Evolutionary conservation across 1,140 invertebrate species (phyloP).

Genomic region (Drosophila lowei): DNA sequence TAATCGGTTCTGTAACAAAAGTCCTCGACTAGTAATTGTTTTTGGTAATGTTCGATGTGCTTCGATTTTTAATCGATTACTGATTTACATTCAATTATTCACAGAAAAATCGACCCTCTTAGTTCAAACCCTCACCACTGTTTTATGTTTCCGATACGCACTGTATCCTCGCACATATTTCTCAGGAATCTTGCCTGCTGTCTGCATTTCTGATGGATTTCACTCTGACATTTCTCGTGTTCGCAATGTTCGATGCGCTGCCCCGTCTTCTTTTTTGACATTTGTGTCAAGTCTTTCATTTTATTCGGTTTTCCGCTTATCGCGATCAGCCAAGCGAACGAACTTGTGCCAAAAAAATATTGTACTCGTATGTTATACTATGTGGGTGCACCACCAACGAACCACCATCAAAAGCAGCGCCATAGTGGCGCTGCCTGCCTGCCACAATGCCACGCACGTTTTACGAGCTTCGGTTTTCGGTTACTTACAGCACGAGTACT

Average conservation of each 20-base stretch:
- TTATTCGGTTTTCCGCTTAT: conserved; percentile 60
- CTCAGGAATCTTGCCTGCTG: conserved; percentile 44
- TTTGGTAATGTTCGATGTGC: too few relatives aligned
- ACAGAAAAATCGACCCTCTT: too few relatives aligned
- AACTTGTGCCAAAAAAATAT: conserved; percentile 66
- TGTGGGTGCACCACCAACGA: conserved; percentile 62
- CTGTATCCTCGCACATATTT: conserved; percentile 28
- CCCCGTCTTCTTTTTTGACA: conserved; percentile 22
- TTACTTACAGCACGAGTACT: conserved; percentile 21
- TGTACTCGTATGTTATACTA: conserved; percentile 24
- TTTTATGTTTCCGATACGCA: conserved; percentile 9
- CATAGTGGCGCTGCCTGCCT: conserved; percentile 10
- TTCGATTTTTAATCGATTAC: too few relatives aligned
- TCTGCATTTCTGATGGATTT: conserved; percentile 54
- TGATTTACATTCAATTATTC: too few relatives aligned
- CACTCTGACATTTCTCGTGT: conserved; percentile 44
- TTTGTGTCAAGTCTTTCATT: conserved; percentile 41
- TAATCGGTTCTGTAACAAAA: too few relatives aligned
- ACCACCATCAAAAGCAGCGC: conserved; percentile 14
- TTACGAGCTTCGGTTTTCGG: conserved; percentile 47
- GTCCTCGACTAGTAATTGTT: too few relatives aligned
- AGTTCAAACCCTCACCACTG: background rate
- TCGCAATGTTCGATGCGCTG: conserved; percentile 32
- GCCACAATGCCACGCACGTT: conserved; percentile 52
- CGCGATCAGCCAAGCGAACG: conserved; percentile 51